Base-by-base conservation (phyloP, 2,113 vertebrate species). In the Cyanocitta stelleri region DNA sequence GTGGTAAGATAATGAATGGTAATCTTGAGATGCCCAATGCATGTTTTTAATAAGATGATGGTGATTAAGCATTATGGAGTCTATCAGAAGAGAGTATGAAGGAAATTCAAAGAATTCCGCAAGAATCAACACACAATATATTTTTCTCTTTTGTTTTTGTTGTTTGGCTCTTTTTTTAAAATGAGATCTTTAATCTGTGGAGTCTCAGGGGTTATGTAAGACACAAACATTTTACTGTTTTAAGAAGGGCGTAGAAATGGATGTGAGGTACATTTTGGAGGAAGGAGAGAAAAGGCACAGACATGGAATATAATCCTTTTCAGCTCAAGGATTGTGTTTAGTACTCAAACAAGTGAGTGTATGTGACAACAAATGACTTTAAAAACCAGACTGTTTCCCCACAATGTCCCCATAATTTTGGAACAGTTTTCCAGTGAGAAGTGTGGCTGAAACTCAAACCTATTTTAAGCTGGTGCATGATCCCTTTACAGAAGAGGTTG, bases 381-480 rank as follows among this genome's bases (percentile, higher is more conserved):
- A 68, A 85, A 83, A 90, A 46, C 1, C 7, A 3, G 0, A 48
- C 21, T 37, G 17, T 66, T 94, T 92, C 32, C 67, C 51, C 32
- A 27, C 7, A 55, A 6, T 62, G 18, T 55, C 23, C 23, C n/a
- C 29, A 10, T 68, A 48, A 71, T 13, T 89, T 89, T 71, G 56
- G 29, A 92, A 23, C 19, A 7, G 21, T 68, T 85, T 79, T 83
- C 54, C 58, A 54, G 27, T 66, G 61, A 44, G 56, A 71, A 59
- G 19, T 9, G 39, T 79, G 49, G 19, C 54, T 82, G 58, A 68
- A 78, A 32, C 15, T n/a, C 33, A 79, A 13, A 52, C 44, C 39
- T 68, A 0, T 55, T n/a, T 54, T 67, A 81, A 74, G 43, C 20
- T 3, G 7, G 16, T 54, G 26, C 0, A 1, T 17, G 17, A 51